Evolutionary conservation across 2,888 invertebrate genomes (phyloP).

Genomic region (Glaucopsyche alexis): DNA sequence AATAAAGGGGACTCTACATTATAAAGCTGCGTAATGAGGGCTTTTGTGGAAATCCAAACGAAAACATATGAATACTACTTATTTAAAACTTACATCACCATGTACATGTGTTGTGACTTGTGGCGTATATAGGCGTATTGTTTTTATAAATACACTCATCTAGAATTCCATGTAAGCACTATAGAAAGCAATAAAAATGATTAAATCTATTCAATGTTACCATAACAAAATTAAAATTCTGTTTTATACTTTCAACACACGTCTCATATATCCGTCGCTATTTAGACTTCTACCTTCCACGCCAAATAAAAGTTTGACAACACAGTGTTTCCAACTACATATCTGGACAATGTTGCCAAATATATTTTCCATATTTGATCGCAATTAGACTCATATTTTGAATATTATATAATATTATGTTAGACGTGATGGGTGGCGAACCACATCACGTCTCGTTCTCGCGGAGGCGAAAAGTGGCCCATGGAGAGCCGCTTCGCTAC

Average conservation of each 20-base stretch:
- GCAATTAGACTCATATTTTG: background rate
- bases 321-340: background rate
- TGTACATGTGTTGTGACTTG: too few species aligned
- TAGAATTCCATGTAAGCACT: background rate
- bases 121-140: too few species aligned
- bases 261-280: slow-evolving; percentile 2
- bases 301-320: background rate
- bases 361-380: background rate
- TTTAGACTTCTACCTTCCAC: background rate
- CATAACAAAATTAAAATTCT: slow-evolving; percentile 3
- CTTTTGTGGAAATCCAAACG: too few species aligned
- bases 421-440: too few species aligned
- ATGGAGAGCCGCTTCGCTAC: too few species aligned
- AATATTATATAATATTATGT: too few species aligned
- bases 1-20: too few species aligned
- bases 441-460: too few species aligned
- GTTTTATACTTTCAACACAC: slow-evolving; percentile 7
- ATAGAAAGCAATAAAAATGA: background rate
- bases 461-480: too few species aligned
- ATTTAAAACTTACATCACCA: too few species aligned
- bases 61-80: too few species aligned
- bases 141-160: background rate
- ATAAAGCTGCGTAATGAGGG: too few species aligned
- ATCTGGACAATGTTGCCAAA: background rate
- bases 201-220: background rate